Conservation (phyloP, 1,140 invertebrate species). For the Drosophila quadrilineata region DNA sequence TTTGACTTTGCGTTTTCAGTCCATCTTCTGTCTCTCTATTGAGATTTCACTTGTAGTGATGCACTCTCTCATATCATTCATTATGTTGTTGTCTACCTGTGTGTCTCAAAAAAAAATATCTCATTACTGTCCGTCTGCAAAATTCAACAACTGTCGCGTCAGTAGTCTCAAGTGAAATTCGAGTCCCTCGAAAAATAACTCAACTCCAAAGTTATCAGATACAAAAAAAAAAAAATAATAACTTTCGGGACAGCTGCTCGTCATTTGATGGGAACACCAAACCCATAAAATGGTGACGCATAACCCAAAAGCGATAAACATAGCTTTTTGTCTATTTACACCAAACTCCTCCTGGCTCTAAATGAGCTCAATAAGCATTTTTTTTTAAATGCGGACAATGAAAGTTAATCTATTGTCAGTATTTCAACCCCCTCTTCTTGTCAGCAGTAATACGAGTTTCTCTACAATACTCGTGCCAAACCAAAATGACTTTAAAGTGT, state of each 20-base stretch:
- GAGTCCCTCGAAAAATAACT: constrained; percentile 34
- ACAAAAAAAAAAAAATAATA: background rate
- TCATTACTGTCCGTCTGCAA: constrained; percentile 34
- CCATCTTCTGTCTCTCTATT: constrained; percentile 8
- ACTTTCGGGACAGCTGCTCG: constrained; percentile 20
- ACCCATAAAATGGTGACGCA: constrained; percentile 7
- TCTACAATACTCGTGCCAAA: constrained; percentile 36
- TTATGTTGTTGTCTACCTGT: constrained; percentile 40
- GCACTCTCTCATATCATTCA: constrained; percentile 19
- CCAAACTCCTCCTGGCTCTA: background rate
- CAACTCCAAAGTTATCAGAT: background rate
- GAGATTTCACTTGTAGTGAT: constrained; percentile 44
- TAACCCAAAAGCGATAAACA: constrained; percentile 14
- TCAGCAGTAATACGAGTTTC: constrained; percentile 20
- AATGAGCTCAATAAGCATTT: constrained; percentile 34
- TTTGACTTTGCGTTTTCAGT: constrained; percentile 8
- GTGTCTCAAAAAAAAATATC: constrained; percentile 25
- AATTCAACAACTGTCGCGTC: constrained; percentile 36
- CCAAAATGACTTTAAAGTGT: constrained; percentile 11
- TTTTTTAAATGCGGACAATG: constrained; percentile 4
- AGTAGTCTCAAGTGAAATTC: constrained; percentile 50
- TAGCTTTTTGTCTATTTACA: constrained; percentile 21
- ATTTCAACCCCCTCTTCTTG: constrained; percentile 14
- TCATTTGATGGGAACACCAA: background rate
- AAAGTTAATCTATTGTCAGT: constrained; percentile 36